Base-by-base conservation (phyloP, 2,113 vertebrate species). In the Siniperca knerii region DNA sequence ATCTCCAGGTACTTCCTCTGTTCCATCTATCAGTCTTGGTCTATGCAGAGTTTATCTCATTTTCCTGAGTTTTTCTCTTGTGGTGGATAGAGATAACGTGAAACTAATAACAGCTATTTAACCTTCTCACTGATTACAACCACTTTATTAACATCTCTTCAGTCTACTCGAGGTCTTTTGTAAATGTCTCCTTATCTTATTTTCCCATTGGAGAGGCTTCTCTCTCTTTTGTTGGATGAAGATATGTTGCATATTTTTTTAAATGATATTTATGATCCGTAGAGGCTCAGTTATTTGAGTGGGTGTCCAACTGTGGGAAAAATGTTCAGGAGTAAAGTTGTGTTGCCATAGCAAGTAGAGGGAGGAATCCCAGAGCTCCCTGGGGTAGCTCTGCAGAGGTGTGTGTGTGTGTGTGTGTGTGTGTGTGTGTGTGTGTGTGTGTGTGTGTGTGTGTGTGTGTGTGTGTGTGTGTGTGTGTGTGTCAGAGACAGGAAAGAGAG, bases 311-410 rank as follows among this genome's bases (percentile, higher is more conserved):
- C 23, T 74, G 66, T 84, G 62, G 35, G 60, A 57, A 71, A 82
- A 78, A 66, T 69, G 13, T 84, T 72, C 23, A 11, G 1, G 13
- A 61, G 13, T 18, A n/a, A 81, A 67, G 37, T 58, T 79, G 68
- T 77, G 86, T 90, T 91, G 55, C 79, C 80, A 86, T 88, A 85
- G 82, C 67, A 70, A 67, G 55, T 13, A 76, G 65, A 70, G 33
- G 37, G 35, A 79, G 74, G 81, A 82, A 89, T 86, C 80, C 78
- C 67, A 71, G 61, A 79, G 65, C 65, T 86, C 58, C 54, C 52
- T 57, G 73, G 81, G 78, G 72, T 37, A 48, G 66, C 40, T 15
- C 50, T 75, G 58, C 65, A 10, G 61, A 71, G 79, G 25, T 15
- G 48, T 61, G 72, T 57, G 66, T 68, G 23, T 46, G 25, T 29